These are phyloP conservation scores for Sceloporus tristichus DNA, from an alignment of 2,113 vertebrate species.

Conservation along the genomic window DNA sequence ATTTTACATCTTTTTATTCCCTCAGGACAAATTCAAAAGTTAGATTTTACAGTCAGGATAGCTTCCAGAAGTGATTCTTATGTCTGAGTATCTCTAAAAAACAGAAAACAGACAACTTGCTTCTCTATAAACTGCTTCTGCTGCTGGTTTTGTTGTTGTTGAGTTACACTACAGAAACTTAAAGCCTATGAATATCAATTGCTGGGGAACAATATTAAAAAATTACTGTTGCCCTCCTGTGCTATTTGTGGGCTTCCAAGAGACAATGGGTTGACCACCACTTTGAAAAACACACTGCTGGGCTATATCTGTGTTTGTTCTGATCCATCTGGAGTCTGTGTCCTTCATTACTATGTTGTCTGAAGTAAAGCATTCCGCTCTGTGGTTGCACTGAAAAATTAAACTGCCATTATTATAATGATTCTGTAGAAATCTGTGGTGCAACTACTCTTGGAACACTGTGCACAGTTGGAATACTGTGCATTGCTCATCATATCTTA, in stretches of 20 bases:
- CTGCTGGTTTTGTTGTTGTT: background rate
- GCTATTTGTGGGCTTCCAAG: background rate
- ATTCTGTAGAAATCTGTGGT: background rate
- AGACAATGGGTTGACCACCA: background rate
- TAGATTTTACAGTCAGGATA: background rate
- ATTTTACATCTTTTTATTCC: conserved; percentile 6
- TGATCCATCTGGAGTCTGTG: background rate
- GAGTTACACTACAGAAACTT: background rate
- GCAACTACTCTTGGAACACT: background rate
- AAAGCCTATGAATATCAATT: background rate
- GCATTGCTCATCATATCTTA: background rate
- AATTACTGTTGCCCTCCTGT: background rate
- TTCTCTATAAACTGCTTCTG: background rate
- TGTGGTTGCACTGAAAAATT: background rate
- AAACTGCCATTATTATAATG: background rate
- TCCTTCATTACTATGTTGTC: background rate
- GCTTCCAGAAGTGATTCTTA: background rate
- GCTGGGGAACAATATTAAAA: background rate
- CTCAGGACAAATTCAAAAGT: background rate
- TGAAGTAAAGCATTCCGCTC: background rate
- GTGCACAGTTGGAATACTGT: no score
- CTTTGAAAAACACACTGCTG: background rate
- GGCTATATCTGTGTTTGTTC: background rate
- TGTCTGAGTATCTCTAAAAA: background rate
- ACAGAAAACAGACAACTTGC: background rate